Conservation (phyloP, 1,140 invertebrate species). For the Lasioglossum albipes region DNA sequence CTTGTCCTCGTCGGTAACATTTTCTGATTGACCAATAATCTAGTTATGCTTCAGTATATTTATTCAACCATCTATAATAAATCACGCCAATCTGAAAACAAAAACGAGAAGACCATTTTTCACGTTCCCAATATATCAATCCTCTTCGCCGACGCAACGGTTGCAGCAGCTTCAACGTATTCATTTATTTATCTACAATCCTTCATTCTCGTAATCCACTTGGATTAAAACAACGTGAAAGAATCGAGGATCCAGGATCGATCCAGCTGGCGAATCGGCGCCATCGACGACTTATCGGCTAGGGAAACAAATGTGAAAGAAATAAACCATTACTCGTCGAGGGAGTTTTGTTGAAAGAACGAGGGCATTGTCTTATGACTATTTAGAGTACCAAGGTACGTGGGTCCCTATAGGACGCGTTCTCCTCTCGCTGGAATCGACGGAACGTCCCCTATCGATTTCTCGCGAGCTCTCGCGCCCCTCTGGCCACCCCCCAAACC, state of each 20-base stretch:
- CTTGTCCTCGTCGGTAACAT: too few relatives aligned
- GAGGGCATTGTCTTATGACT: constrained; percentile 76
- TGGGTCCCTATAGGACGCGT: constrained; percentile 31
- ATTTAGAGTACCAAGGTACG: constrained; percentile 70
- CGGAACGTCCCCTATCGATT: background rate
- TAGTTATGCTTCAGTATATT: too few relatives aligned
- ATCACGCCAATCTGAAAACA: too few relatives aligned
- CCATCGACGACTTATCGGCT: constrained; percentile 32
- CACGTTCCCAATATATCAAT: too few relatives aligned
- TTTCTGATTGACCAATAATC: too few relatives aligned
- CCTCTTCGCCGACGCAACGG: too few relatives aligned
- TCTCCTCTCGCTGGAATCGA: background rate
- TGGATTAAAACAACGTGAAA: constrained; percentile 2
- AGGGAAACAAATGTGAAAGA: constrained; percentile 34
- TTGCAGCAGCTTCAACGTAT: too few relatives aligned
- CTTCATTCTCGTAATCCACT: background rate
- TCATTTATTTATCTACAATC: background rate
- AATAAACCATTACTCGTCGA: constrained; percentile 46
- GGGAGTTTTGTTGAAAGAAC: constrained; percentile 74
- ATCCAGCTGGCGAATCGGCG: constrained; percentile 3
- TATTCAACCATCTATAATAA: too few relatives aligned
- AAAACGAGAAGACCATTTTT: too few relatives aligned
- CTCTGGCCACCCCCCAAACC: background rate
- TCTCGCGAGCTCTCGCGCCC: background rate
- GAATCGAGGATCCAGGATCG: constrained; percentile 11